Evolutionary conservation across 2,797 vertebrate genomes (phyloP).

Genomic region (Amblyopsis hoosieri): DNA sequence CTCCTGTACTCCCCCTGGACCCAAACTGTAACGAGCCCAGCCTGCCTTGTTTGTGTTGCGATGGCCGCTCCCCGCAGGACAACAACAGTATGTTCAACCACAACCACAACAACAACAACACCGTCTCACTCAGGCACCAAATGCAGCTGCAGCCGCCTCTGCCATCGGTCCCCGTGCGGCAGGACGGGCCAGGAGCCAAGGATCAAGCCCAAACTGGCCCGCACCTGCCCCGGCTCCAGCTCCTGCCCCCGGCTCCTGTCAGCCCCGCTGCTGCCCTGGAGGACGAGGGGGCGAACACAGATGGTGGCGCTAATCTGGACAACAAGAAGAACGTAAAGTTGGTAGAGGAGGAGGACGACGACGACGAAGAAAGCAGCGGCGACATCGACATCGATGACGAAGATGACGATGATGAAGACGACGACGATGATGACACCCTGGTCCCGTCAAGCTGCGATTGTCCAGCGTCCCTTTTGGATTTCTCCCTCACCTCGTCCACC

Average conservation of each 20-base stretch:
- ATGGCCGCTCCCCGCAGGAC: conserved; percentile 79
- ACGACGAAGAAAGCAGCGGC: conserved; percentile 66
- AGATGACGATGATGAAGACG: conserved; percentile 46
- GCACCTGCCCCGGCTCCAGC: conserved; percentile 49
- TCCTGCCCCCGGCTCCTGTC: conserved; percentile 44
- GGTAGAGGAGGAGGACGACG: conserved; percentile 66
- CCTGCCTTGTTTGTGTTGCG: conserved; percentile 88
- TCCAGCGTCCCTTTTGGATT: conserved; percentile 79
- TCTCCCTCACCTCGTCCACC: conserved; percentile 80
- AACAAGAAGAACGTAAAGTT: conserved; percentile 65
- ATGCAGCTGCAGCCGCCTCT: conserved; percentile 72
- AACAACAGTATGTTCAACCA: conserved; percentile 82
- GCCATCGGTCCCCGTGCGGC: conserved; percentile 50
- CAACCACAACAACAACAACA: conserved; percentile 83
- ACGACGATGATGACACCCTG: conserved; percentile 79
- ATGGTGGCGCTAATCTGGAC: conserved; percentile 43
- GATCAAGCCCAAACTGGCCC: conserved; percentile 34
- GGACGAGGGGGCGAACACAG: conserved; percentile 46
- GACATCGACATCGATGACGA: conserved; percentile 68
- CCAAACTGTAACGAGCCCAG: conserved; percentile 93
- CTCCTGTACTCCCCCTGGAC: conserved; percentile 69
- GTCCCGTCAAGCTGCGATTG: conserved; percentile 80
- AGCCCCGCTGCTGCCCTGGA: conserved; percentile 35
- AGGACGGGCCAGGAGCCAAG: conserved; percentile 54
- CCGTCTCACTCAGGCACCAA: conserved; percentile 76